Conservation (phyloP, 2,888 invertebrate genomes). For the Drosophila paramelanica region DNA sequence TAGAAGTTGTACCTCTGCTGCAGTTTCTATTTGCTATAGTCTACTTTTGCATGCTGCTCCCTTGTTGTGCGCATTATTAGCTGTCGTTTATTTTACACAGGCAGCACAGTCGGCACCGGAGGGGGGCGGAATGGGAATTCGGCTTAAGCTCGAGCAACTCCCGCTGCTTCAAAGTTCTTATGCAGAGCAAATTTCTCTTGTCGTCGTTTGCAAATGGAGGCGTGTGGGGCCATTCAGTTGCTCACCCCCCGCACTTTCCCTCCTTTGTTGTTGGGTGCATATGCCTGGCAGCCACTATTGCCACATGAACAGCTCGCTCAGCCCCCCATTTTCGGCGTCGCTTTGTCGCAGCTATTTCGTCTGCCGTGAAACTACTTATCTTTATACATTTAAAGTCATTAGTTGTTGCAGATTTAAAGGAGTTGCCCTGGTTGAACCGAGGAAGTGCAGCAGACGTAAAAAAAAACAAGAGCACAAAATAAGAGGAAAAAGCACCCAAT, state of each 20-base stretch:
- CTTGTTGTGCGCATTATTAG: constrained; percentile 80
- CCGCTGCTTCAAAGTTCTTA: constrained; percentile 44
- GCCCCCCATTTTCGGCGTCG: constrained; percentile 13
- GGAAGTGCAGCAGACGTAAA: constrained; percentile 22
- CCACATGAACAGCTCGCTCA: constrained; percentile 5
- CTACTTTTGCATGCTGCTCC: constrained; percentile 47
- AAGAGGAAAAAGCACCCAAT: constrained; percentile 44
- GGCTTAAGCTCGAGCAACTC: constrained; percentile 13
- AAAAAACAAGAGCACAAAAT: background rate
- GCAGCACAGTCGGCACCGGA: constrained; percentile 10
- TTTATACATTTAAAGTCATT: constrained; percentile 79
- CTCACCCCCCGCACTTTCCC: constrained; percentile 18
- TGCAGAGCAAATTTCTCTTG: constrained; percentile 71
- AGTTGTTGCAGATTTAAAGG: constrained; percentile 52
- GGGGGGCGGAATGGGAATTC: background rate
- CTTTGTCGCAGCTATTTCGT: constrained; percentile 39
- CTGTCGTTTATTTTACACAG: constrained; percentile 80
- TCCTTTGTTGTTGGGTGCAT: constrained; percentile 37
- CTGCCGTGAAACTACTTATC: constrained; percentile 66
- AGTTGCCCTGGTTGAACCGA: constrained; percentile 34
- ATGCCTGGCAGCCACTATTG: constrained; percentile 47
- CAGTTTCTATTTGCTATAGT: constrained; percentile 43
- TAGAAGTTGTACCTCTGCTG: constrained; percentile 24
- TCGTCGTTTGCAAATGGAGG: constrained; percentile 45
- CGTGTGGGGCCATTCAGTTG: background rate